Conservation (phyloP, 2,888 invertebrate species). For the Masnerella sp. region DNA sequence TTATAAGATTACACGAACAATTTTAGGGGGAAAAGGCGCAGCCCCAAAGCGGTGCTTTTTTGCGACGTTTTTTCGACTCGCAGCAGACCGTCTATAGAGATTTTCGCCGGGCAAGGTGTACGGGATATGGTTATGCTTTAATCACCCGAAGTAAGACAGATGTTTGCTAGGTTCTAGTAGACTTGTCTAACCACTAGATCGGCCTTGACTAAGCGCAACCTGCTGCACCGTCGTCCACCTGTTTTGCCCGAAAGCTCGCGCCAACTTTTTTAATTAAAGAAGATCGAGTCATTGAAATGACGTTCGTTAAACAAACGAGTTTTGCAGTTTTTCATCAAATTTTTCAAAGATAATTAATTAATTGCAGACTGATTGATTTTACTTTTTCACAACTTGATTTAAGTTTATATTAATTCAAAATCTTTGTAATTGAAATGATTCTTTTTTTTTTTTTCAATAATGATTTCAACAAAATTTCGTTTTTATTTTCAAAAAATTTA, state of each 20-base stretch:
- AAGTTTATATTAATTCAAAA: too few relatives aligned
- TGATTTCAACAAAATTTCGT: too few relatives aligned
- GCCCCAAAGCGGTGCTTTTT: slow-evolving; percentile 34
- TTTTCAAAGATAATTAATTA: too few relatives aligned
- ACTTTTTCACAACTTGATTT: too few relatives aligned
- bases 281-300: neutral
- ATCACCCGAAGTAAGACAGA: slow-evolving; percentile 57
- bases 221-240: slow-evolving; percentile 62
- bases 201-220: slow-evolving; percentile 63
- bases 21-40: slow-evolving; percentile 23
- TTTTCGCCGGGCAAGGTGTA: slow-evolving; percentile 51
- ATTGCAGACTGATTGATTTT: too few relatives aligned
- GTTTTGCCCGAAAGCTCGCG: slow-evolving; percentile 62
- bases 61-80: slow-evolving; percentile 32
- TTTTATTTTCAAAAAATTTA: too few relatives aligned
- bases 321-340: too few relatives aligned
- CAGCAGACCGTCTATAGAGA: slow-evolving; percentile 53
- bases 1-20: too few relatives aligned
- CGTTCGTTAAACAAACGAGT: neutral
- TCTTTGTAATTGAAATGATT: too few relatives aligned
- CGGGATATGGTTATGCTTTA: slow-evolving; percentile 51
- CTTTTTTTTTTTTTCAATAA: too few relatives aligned
- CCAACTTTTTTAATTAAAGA: slow-evolving; percentile 36
- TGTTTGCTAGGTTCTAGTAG: slow-evolving; percentile 57
- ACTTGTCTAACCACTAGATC: slow-evolving; percentile 61